Conservation (phyloP, 2,888 invertebrate genomes). For the Brenthis hecate region DNA sequence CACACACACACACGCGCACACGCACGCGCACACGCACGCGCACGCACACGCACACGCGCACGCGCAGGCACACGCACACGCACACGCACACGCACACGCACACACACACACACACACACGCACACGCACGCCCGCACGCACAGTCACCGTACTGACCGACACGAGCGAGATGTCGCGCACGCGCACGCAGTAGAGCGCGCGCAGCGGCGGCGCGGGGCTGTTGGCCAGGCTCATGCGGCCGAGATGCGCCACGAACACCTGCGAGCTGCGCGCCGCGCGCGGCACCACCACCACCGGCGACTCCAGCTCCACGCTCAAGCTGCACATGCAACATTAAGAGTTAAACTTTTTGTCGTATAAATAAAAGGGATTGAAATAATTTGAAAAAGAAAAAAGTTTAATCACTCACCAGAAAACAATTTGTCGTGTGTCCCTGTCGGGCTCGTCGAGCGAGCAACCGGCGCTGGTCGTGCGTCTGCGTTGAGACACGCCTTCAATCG, state of each 20-base stretch:
- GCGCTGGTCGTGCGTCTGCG: conserved; percentile 68
- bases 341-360: not conserved
- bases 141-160: conserved; percentile 73
- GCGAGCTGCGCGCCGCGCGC: conserved; percentile 87
- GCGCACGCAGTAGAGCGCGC: conserved; percentile 84
- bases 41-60: conserved; percentile 84
- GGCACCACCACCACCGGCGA: conserved; percentile 96
- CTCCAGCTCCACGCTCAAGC: conserved; percentile 91
- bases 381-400: not conserved
- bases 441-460: conserved; percentile 73
- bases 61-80: conserved; percentile 39
- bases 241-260: conserved; percentile 95
- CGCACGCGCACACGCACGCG: conserved; percentile 61
- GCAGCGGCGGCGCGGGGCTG: conserved; percentile 64
- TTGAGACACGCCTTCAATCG: conserved; percentile 69
- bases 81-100: not conserved
- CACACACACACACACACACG: not conserved
- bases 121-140: not conserved
- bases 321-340: conserved; percentile 47
- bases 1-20: not conserved
- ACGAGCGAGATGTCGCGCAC: conserved; percentile 94
- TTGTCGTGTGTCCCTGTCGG: conserved; percentile 59
- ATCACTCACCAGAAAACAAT: conserved; percentile 64
- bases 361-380: not conserved
- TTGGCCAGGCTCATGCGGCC: conserved; percentile 89